Base-by-base conservation (phyloP, 2,888 invertebrate genomes). In the Allophyes oxyacanthae region DNA sequence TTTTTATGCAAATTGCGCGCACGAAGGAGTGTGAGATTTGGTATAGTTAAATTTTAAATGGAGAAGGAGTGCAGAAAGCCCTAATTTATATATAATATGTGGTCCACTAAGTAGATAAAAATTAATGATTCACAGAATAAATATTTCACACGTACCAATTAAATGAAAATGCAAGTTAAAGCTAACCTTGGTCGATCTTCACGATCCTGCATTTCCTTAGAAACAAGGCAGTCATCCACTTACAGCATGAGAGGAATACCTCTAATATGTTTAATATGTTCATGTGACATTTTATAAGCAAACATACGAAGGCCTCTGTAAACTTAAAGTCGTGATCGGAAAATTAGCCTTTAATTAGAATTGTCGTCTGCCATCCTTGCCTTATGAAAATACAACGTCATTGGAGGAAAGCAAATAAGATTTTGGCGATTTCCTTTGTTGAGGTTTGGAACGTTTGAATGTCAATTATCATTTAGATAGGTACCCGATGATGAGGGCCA, bases 291-390 rank as follows among this genome's bases (percentile, higher is more conserved):
- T 72, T 74, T 68, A 30, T 64, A 79, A 79, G 75, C 70, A 81
- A 81, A 85, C 73, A 84, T 60, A 52, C 53, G 69, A 72, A 72
- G 79, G 71, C 77, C 78, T 73, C 75, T 62, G 72, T 58, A 64
- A 75, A 81, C 65, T 53, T 42, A 45, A 64, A 61, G 64, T 82
- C 90, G 90, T 91, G 90, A 85, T 81, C 68, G 70, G 63, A 73
- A 81, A 87, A 87, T 91, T 91, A 90, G 87, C 76, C 67, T 75
- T 65, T 83, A 86, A 90, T 90, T 88, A 88, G 82, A 80, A 71
- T 74, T 84, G 84, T 83, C 81, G 71, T 76, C 78, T 73, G 77
- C 72, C 72, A 71, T 55, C 61, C 62, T 70, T 60, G 75, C 63
- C 66, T 61, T 40, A 69, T 49, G 62, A 72, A 69, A 64, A 69